phyloP scores from a whole-genome alignment of 2,113 vertebrate genomes.

The Puntigrus tetrazona region DNA sequence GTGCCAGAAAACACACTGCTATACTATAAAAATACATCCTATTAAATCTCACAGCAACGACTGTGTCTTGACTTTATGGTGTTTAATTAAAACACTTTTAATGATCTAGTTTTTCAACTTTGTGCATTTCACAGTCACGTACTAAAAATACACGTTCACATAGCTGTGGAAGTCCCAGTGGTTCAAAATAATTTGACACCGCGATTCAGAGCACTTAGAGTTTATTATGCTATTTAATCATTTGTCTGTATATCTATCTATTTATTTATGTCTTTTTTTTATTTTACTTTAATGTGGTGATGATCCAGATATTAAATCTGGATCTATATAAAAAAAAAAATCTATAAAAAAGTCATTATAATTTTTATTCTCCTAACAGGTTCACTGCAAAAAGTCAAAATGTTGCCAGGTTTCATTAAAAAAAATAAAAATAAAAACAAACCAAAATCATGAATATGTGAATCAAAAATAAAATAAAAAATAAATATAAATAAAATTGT shows the following conservation, averaged over 20 bases:
- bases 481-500: too few species aligned
- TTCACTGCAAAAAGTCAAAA: background rate
- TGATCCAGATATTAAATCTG: background rate
- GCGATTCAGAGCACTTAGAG: too few species aligned
- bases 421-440: too few species aligned
- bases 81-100: background rate
- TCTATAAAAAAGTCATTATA: too few species aligned
- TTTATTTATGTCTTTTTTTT: too few species aligned
- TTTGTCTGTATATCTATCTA: too few species aligned
- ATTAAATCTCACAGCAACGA: background rate
- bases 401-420: background rate
- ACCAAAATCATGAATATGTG: too few species aligned
- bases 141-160: too few species aligned
- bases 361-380: background rate
- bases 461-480: too few species aligned
- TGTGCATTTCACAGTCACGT: background rate
- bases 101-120: background rate
- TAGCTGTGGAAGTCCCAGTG: background rate
- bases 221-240: too few species aligned
- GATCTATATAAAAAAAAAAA: too few species aligned
- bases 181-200: background rate
- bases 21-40: background rate
- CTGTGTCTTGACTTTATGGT: background rate
- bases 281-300: too few species aligned
- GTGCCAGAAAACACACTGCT: background rate